Conservation (phyloP, 2,888 invertebrate genomes). For the Nomada flava region DNA sequence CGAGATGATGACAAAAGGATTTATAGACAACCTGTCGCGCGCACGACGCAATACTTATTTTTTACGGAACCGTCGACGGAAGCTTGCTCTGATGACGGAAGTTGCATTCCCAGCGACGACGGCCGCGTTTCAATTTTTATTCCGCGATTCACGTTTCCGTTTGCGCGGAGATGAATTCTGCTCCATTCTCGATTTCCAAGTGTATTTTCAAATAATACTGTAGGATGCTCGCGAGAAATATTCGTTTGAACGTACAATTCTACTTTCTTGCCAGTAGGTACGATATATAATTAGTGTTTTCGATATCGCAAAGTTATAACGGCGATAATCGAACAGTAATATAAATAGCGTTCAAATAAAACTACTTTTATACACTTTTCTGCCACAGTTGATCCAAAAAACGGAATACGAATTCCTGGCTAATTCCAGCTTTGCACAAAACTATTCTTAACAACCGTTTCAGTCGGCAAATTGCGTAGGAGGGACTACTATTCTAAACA, state of each 20-base stretch:
- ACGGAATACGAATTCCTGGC: no score
- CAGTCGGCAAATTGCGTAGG: background rate
- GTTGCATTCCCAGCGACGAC: background rate
- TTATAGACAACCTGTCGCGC: slow-evolving; percentile 54
- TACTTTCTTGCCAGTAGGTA: background rate
- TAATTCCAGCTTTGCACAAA: no score
- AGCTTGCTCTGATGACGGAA: slow-evolving; percentile 11
- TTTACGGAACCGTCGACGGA: slow-evolving; percentile 20
- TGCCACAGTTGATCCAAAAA: no score
- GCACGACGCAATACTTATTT: slow-evolving; percentile 44
- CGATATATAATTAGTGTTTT: background rate
- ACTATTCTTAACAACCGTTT: background rate
- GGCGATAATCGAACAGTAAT: no score
- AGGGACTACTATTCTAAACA: background rate
- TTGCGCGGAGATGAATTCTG: background rate
- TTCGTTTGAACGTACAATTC: no score
- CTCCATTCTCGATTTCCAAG: no score
- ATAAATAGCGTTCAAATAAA: no score
- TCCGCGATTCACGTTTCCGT: background rate
- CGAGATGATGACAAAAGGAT: slow-evolving; percentile 19
- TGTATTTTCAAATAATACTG: no score
- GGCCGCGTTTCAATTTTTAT: slow-evolving; percentile 4
- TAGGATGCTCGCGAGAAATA: no score
- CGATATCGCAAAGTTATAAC: no score
- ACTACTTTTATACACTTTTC: no score